These are phyloP conservation scores for Ditylenchus dipsaci DNA, from an alignment of 1,140 invertebrate species.

Conservation along the genomic window DNA sequence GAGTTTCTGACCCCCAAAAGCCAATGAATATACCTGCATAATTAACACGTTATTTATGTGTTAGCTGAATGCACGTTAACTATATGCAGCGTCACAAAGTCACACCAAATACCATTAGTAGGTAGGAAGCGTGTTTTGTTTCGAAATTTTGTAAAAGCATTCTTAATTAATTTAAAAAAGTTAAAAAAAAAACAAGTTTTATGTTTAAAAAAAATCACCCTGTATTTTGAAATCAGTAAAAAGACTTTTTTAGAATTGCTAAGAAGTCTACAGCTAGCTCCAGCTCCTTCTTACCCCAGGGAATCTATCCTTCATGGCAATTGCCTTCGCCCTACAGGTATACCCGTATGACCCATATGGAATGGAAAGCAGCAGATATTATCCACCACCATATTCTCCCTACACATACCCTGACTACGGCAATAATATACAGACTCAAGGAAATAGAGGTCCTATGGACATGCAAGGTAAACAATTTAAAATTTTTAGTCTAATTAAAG, in stretches of 20 bases:
- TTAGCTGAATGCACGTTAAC: too few relatives aligned
- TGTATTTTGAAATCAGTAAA: not conserved
- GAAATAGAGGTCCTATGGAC: not conserved
- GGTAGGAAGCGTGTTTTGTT: too few relatives aligned
- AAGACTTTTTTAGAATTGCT: not conserved
- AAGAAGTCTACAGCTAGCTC: not conserved
- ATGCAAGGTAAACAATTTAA: not conserved
- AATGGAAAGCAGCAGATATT: not conserved
- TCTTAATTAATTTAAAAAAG: not conserved
- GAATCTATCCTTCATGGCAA: not conserved
- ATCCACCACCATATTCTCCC: not conserved
- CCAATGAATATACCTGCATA: too few relatives aligned
- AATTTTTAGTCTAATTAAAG: not conserved
- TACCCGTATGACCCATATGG: not conserved
- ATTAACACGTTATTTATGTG: too few relatives aligned
- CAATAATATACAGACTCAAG: not conserved
- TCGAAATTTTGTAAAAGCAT: not conserved
- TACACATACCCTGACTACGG: not conserved
- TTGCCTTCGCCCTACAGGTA: not conserved
- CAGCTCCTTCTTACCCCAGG: not conserved
- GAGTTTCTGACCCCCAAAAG: too few relatives aligned
- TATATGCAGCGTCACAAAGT: too few relatives aligned
- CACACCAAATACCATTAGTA: too few relatives aligned
- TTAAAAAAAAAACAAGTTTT: not conserved
- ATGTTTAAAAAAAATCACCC: not conserved